Base-by-base conservation (phyloP, 2,113 vertebrate species). In the Catharus fuscescens region DNA sequence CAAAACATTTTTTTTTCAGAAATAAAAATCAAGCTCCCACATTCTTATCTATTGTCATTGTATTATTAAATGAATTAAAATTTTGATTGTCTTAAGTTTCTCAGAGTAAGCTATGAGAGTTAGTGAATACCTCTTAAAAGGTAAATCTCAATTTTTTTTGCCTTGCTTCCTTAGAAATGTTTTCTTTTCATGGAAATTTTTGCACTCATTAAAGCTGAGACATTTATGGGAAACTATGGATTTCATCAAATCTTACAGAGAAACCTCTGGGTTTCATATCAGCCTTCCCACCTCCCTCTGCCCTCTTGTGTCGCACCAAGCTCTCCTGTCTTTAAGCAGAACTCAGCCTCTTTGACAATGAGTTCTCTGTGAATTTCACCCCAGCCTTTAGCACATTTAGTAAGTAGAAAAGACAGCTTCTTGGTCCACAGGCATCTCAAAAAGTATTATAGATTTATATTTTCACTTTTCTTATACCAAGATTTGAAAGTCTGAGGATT, bases 1-100 rank as follows among this genome's bases (percentile, higher is more conserved):
- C 80, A 90, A 57, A 95, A 76, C 69, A 28, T 36, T 15, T 95
- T 87, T 94, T 94, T 93, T 90, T 80, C 59, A 88, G 32, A 88
- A 45, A 83, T 59, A 78, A 89, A 96, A 96, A 90, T 80, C 72
- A 90, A 54, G 26, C 8, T 50, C 25, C 54, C 65, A 14, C 17
- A 34, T 92, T 52, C 17, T 60, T 91, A 87, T 64, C 20, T 45
- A 50, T 70, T 80, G 23, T 60, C 71, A 71, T 42, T 72, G 67
- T 66, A 81, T 61, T 50, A 65, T n/a, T 80, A 60, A 17, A 18
- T 36, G 24, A 82, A 45, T 79, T 47, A 71, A 20, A 23, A 16
- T 91, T 64, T 82, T 45, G 18, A 53, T 17, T 18, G 23, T 45
- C 19, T 74, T 47, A 85, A 62, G 10, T 56, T 70, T n/a, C n/a